A percentile compares a stretch with the other conserved stretches of the same genome.
phyloP scores from a whole-genome alignment of 2,888 invertebrate species.

The Dysmachus trigonus region DNA sequence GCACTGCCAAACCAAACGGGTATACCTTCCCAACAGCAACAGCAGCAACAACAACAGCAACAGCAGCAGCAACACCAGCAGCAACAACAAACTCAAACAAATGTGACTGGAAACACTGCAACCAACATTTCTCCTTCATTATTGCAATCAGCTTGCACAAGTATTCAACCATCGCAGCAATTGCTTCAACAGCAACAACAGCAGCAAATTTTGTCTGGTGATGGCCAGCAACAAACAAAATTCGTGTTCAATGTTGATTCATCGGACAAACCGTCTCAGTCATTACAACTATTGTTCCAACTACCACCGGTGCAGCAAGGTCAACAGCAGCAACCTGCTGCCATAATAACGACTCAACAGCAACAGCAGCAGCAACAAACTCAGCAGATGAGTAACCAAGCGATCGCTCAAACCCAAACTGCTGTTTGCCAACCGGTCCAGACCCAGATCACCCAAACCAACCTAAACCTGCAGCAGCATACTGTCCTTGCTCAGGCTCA shows the following conservation, averaged over 20 bases:
- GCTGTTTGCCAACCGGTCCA: constrained; percentile 42
- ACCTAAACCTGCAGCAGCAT: constrained; percentile 59
- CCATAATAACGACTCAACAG: constrained; percentile 51
- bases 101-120: constrained; percentile 44
- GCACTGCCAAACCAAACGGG: constrained; percentile 50
- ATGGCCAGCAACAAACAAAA: constrained; percentile 60
- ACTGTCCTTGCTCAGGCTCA: constrained; percentile 55
- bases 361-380: constrained; percentile 55
- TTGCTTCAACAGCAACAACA: constrained; percentile 50
- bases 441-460: constrained; percentile 59
- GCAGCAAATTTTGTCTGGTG: constrained; percentile 51
- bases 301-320: constrained; percentile 57
- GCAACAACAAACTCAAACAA: constrained; percentile 38
- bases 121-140: constrained; percentile 46
- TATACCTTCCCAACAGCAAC: constrained; percentile 43
- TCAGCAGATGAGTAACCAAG: constrained; percentile 34
- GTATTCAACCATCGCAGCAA: constrained; percentile 56
- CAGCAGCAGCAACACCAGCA: background rate
- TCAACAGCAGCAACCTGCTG: constrained; percentile 52
- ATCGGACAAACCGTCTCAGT: constrained; percentile 61
- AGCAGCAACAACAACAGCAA: constrained; percentile 43
- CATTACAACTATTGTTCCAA: constrained; percentile 63
- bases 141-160: constrained; percentile 43
- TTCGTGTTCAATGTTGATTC: constrained; percentile 64
- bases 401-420: constrained; percentile 43